Percentiles rank a stretch among this genome's conserved stretches.
These are phyloP conservation scores for Leptopilina myrica DNA, from an alignment of 2,888 invertebrate species.

Conservation along the genomic window DNA sequence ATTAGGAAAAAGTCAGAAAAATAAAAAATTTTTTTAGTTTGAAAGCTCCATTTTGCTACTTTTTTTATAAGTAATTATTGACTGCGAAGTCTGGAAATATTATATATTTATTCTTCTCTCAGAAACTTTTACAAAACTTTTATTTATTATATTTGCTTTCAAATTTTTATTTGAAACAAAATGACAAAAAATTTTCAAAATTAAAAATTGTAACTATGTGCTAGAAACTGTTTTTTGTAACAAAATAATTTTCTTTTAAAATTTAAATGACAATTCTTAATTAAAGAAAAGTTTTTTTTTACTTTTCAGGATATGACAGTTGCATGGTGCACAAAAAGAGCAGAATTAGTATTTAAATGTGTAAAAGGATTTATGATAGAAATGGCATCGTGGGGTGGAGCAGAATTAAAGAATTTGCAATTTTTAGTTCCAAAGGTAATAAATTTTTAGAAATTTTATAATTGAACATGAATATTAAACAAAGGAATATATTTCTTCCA, in stretches of 20 bases:
- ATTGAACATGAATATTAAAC: too few species aligned
- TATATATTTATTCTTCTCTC: too few species aligned
- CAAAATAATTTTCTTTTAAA: neutral
- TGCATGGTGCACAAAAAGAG: conserved; percentile 96
- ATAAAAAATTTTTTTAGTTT: too few species aligned
- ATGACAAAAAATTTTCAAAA: neutral
- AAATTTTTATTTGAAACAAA: neutral
- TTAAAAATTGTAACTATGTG: too few species aligned
- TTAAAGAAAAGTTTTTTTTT: conserved; percentile 39
- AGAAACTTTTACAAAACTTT: too few species aligned
- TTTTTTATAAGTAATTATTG: too few species aligned
- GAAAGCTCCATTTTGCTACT: too few species aligned
- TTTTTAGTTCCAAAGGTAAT: conserved; percentile 88
- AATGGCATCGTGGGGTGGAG: conserved; percentile 95
- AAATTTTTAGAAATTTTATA: too few species aligned
- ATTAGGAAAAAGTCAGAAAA: too few species aligned
- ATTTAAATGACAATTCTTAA: neutral
- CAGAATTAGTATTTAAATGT: conserved; percentile 98
- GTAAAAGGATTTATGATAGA: conserved; percentile 99
- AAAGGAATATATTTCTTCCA: conserved; percentile 67
- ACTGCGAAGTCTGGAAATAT: too few species aligned
- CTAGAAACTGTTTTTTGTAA: too few species aligned
- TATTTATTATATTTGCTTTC: neutral
- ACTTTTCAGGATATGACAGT: conserved; percentile 91
- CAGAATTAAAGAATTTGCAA: conserved; percentile 91